phyloP scores from a whole-genome alignment of 53 echinoderm and acorn worm genomes.

The Antedon mediterranea region DNA sequence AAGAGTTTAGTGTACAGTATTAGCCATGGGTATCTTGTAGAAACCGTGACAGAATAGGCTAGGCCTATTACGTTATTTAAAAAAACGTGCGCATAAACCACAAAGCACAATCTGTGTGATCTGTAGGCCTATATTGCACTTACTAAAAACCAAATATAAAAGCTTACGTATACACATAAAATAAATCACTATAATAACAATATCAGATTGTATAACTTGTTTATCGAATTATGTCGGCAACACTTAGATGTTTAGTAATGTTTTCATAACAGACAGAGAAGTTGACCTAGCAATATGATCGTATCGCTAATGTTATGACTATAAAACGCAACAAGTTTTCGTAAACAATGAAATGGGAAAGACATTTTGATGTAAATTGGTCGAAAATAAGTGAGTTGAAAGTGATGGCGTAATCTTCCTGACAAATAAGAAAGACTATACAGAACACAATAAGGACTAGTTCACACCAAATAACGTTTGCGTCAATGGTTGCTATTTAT shows the following conservation, averaged over 20 bases:
- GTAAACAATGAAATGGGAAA: background rate
- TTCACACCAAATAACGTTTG: too few relatives aligned
- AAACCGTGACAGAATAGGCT: too few relatives aligned
- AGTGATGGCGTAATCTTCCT: background rate
- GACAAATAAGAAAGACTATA: background rate
- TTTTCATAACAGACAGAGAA: background rate
- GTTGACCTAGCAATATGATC: background rate
- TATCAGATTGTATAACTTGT: background rate
- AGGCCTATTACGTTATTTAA: too few relatives aligned
- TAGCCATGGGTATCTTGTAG: too few relatives aligned
- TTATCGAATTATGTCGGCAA: background rate
- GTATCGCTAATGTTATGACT: background rate
- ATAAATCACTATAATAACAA: background rate
- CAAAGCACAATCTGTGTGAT: too few relatives aligned
- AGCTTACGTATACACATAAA: background rate
- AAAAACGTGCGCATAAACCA: too few relatives aligned
- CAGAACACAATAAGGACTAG: background rate
- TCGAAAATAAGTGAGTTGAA: background rate
- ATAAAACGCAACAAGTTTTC: background rate
- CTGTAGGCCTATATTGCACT: too few relatives aligned
- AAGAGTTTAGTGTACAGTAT: too few relatives aligned
- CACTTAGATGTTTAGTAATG: background rate
- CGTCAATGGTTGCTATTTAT: too few relatives aligned
- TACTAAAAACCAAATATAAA: too few relatives aligned
- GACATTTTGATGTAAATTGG: background rate